Evolutionary conservation across 2,888 invertebrate genomes (phyloP), one percentile per base, ranked within the genome.

Genomic region (Allygus modestus): DNA sequence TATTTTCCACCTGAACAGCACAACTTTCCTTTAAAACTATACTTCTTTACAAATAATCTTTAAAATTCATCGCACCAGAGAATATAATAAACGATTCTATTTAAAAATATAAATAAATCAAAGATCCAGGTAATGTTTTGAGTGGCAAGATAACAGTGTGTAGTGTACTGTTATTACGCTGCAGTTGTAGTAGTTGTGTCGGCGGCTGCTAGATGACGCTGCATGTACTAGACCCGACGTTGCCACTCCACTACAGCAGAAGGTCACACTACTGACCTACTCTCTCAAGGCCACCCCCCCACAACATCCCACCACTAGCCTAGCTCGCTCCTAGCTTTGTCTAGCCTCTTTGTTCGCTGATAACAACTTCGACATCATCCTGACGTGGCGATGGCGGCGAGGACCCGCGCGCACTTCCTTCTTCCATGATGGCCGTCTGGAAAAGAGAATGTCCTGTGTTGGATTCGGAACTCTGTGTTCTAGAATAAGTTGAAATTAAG

Each of bases 191-290:
- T 77, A 77, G 77, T 77, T 77, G 46, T 46, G 46, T 37, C 26
- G 46, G 46, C 28, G 26, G 28, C 46, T 17, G 46, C 77, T 77
- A 77, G 77, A 77, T 46, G 46, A 46, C 77, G 77, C 46, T 77
- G 77, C 43, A 26, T 77, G 77, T 77, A 77, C 77, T 31, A 65
- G 65, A 11, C 23, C 58, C 17, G 12, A 12, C 46, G 46, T 12
- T 46, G 26, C 58, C 65, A 65, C 65, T 65, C 58, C 65, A 65
- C 65, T 65, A 2, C 65, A 65, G 23, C 12, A 51, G 77, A 77
- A 77, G 77, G 77, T 46, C 77, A 77, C 77, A 77, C 77, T 77
- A 77, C 77, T 77, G 77, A 77, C 77, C 77, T 28, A 77, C 77
- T 77, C 77, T 46, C 46, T 28, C 77, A 77, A 77, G 77, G 77